These are phyloP conservation scores for Folsomia manolachei DNA, from an alignment of 2,888 invertebrate species.

Conservation along the genomic window DNA sequence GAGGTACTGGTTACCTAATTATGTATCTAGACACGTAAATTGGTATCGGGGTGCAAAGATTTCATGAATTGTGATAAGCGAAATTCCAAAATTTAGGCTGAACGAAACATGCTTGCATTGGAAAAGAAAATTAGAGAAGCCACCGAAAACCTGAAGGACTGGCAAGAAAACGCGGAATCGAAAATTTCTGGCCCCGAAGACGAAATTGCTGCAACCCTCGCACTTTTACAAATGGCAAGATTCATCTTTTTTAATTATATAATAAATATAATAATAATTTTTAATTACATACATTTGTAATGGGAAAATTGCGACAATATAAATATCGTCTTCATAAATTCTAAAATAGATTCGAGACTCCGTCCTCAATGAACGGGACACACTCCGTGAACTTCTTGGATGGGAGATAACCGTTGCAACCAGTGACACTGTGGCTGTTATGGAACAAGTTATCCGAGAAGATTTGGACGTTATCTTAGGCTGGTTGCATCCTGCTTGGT, in stretches of 20 bases:
- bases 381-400: conserved; percentile 35
- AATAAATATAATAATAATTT: not conserved
- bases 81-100: conserved; percentile 24
- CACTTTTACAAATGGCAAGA: conserved; percentile 35
- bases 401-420: conserved; percentile 48
- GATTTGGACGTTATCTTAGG: conserved; percentile 45
- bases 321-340: not conserved
- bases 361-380: conserved; percentile 41
- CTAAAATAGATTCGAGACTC: conserved; percentile 39
- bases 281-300: not conserved
- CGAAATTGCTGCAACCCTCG: conserved; percentile 36
- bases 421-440: conserved; percentile 38
- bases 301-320: not conserved
- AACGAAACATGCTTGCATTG: conserved; percentile 28
- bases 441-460: conserved; percentile 43
- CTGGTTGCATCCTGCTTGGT: conserved; percentile 46
- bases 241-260: too few species aligned
- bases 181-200: conserved; percentile 38
- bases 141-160: conserved; percentile 35
- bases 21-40: not conserved
- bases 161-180: conserved; percentile 39
- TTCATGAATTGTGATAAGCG: too few species aligned
- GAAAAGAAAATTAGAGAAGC: conserved; percentile 39
- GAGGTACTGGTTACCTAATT: conserved; percentile 39
- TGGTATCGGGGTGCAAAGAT: too few species aligned